Evolutionary conservation across 2,797 vertebrate genomes (phyloP), one percentile per base, ranked within the genome.

Genomic region (Sphaeramia orbicularis): DNA sequence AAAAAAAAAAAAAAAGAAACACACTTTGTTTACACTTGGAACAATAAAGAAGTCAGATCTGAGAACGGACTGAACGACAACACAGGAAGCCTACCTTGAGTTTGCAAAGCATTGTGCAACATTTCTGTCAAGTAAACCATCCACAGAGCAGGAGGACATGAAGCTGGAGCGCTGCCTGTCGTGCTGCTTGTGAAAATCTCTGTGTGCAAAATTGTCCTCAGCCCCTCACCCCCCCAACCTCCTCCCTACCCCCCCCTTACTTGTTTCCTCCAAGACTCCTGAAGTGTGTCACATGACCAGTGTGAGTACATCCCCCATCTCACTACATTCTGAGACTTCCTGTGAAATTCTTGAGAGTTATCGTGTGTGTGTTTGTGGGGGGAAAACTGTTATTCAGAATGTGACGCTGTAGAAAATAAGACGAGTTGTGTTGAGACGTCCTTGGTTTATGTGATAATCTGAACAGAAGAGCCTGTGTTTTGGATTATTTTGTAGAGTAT

Each of bases 211-310:
- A 60, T 66, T 81, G 57, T 63, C 66, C 78, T 69, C 74, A 32
- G 6, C 24, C 24, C 54, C 6, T 37, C 54, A 12, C 40, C 38
- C 54, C 38, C 1, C n/a, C n/a, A n/a, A n/a, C n/a, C n/a, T n/a
- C n/a, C n/a, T n/a, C 1, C 52, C 52, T 16, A 16, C 16, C 21
- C 49, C 57, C 70, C 44, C 60, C 67, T n/a, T 80, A 72, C 78
- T 76, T 68, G 73, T 84, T 90, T 92, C 88, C 89, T 89, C 78
- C 69, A 79, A 91, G 86, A 79, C 83, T 85, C 68, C 74, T 86
- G 60, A 85, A 83, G 65, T 41, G 58, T 52, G 84, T 91, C 91
- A 95, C 77, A 65, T 92, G 89, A 90, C 62, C 54, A 56, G 40
- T 63, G 67, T 65, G 78, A 78, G 89, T 78, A 79, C 69, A 30